Evolutionary conservation across 2,113 vertebrate species (phyloP).

Genomic region (Orycteropus afer): DNA sequence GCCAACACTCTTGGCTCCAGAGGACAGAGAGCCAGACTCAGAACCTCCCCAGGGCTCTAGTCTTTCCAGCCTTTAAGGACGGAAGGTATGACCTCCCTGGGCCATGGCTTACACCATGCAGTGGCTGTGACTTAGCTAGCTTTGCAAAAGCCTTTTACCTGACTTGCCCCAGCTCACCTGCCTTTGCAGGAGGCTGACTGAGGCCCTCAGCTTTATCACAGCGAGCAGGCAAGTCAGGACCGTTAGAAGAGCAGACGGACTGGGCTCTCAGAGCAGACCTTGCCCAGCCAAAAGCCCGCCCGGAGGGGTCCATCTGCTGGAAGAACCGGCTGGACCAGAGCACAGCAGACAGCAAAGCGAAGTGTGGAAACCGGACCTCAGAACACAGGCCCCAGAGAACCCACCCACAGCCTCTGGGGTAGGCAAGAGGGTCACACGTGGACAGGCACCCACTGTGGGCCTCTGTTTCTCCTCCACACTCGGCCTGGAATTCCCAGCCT

Average conservation of each 20-base stretch:
- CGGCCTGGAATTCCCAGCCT: background rate
- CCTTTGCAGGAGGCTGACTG: background rate
- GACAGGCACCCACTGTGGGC: too few species aligned
- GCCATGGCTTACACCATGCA: background rate
- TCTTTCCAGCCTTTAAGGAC: background rate
- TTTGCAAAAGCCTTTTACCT: too few species aligned
- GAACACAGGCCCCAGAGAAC: too few species aligned
- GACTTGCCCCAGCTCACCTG: too few species aligned
- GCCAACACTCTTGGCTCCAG: background rate
- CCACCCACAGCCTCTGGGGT: too few species aligned
- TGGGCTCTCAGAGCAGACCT: background rate
- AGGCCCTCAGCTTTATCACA: background rate
- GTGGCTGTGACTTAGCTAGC: background rate
- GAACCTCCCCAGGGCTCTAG: background rate
- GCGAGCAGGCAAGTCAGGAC: background rate
- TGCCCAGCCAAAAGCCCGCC: background rate
- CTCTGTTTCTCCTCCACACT: too few species aligned
- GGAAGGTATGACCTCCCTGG: background rate
- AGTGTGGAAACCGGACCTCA: background rate
- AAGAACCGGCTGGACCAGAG: background rate
- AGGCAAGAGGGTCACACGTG: too few species aligned
- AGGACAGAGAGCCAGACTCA: background rate
- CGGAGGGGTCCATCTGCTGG: background rate
- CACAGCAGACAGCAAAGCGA: background rate
- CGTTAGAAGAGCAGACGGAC: background rate